Evolutionary conservation across 1,140 invertebrate species (phyloP), one percentile per base, ranked within the genome.

Genomic region (Protaetia brevitarsis): DNA sequence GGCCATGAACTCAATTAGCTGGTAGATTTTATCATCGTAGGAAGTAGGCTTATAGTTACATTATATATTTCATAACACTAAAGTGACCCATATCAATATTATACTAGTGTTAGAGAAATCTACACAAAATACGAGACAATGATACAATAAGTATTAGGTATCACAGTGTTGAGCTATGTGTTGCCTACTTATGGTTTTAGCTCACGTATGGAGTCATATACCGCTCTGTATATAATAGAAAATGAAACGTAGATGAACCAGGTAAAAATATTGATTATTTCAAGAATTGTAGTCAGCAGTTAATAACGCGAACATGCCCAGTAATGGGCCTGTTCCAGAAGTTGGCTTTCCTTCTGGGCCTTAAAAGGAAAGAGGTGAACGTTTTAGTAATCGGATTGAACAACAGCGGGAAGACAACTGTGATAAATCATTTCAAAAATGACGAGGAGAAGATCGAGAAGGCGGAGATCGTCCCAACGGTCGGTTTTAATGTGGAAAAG

Each of bases 331-430:
- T 96, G 74, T 89, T 95, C 71, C 86, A 92, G 77, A 87, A 85
- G 76, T 79, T 96, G 64, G 86, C 87, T 2, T 83, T 82, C 67
- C 82, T 90, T 69, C 79, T 94, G 41, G 89, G 90, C 60, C 76
- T 91, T 16, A 89, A 86, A 75, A 92, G 88, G 77, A 88, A 87
- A 77, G 89, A 95, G 81, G 93, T 92, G 11, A 94, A 94, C 69
- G 88, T 99, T 69, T 82, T 99, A 69, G 92, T 99, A 56, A 86
- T 99, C 64, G 97, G 97, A 19, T 82, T 99, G 21, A 98, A 99
- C 77, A 98, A 98, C 82, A 97, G 95, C 79, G 97, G 97, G 59
- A 99, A 99, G 86, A 93, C 89, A 13, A 95, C 94, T 11, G 88
- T 99, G 66, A 85, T 99, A 26, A 95, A 97, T 79, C 88, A 95